Conservation (phyloP, 2,797 vertebrate genomes). For the Rhabdophis nuchalis region DNA sequence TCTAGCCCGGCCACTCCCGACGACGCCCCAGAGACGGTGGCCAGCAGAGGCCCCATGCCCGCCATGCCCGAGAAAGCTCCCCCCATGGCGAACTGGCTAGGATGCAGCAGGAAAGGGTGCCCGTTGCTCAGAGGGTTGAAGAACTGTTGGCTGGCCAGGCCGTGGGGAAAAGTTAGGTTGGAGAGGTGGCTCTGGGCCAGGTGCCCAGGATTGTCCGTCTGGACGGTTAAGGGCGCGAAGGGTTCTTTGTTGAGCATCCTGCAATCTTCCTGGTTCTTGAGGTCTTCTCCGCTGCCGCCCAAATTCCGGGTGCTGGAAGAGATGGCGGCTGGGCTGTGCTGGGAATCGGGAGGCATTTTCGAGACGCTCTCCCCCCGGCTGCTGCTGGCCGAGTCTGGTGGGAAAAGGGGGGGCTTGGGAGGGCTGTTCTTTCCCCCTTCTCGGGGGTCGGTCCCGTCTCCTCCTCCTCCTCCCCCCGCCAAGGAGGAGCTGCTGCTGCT, state of each 20-base stretch:
- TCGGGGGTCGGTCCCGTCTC: slow-evolving; percentile 66
- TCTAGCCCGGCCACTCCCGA: slow-evolving; percentile 86
- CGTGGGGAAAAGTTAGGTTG: slow-evolving; percentile 87
- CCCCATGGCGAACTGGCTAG: slow-evolving; percentile 95
- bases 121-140: slow-evolving; percentile 86
- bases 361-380: slow-evolving; percentile 74
- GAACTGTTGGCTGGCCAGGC: slow-evolving; percentile 90
- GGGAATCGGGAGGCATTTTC: slow-evolving; percentile 78
- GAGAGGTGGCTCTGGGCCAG: slow-evolving; percentile 84
- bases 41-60: slow-evolving; percentile 84
- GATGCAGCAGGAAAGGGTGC: slow-evolving; percentile 92
- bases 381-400: slow-evolving; percentile 63
- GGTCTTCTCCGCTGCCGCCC: slow-evolving; percentile 69
- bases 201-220: slow-evolving; percentile 84
- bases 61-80: slow-evolving; percentile 93
- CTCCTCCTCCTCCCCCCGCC: slow-evolving; percentile 22
- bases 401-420: slow-evolving; percentile 68
- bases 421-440: slow-evolving; percentile 79
- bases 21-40: slow-evolving; percentile 84
- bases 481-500: slow-evolving; percentile 58
- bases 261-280: slow-evolving; percentile 84
- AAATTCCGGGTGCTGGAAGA: slow-evolving; percentile 88
- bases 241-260: slow-evolving; percentile 82
- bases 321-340: slow-evolving; percentile 88
- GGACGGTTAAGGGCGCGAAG: slow-evolving; percentile 84